Percentiles rank a stretch among this genome's conserved stretches.
phyloP scores from a whole-genome alignment of 2,113 vertebrate genomes.

The Seriola aureovittata region DNA sequence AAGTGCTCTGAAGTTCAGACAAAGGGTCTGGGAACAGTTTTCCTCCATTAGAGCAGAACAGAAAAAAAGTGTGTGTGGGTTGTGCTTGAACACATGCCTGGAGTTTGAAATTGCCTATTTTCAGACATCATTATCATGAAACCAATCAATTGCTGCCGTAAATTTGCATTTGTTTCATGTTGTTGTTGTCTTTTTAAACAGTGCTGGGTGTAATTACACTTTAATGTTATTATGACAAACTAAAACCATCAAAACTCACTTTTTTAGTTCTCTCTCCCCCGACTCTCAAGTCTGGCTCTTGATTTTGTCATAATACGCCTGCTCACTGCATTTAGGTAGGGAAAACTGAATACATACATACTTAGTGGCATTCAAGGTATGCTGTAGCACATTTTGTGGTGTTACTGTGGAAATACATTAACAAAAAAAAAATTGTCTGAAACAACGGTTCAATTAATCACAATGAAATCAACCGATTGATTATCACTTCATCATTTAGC shows the following conservation, averaged over 20 bases:
- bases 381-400: too few species aligned
- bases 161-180: neutral
- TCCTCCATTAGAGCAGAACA: neutral
- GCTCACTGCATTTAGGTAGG: neutral
- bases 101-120: too few species aligned
- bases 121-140: neutral
- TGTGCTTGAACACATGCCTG: too few species aligned
- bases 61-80: too few species aligned
- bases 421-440: too few species aligned
- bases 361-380: too few species aligned
- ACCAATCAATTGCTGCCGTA: neutral
- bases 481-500: too few species aligned
- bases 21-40: neutral
- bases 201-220: neutral
- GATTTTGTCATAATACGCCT: neutral
- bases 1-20: constrained; percentile 4
- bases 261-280: neutral
- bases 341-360: neutral
- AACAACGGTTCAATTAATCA: too few species aligned
- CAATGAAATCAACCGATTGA: too few species aligned
- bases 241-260: neutral
- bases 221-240: neutral
- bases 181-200: too few species aligned
- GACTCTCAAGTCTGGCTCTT: neutral
- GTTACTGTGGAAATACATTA: too few species aligned